Evolutionary conservation across 2,113 vertebrate genomes (phyloP).

Genomic region (Pterocles orientalis): DNA sequence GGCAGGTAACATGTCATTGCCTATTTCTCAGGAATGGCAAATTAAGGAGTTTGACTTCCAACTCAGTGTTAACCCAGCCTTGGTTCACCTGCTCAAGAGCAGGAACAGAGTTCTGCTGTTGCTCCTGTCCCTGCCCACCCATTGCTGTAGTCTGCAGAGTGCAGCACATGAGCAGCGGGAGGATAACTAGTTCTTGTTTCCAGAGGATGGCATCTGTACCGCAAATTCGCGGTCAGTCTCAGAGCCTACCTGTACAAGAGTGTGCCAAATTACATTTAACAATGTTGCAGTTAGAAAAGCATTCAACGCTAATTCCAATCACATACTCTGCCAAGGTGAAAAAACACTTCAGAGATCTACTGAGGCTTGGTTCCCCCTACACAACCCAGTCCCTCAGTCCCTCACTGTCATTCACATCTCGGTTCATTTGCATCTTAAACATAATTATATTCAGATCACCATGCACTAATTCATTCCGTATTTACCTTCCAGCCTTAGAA

Average conservation of each 20-base stretch:
- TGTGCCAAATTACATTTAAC: neutral
- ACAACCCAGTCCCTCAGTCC: neutral
- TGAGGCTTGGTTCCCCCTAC: neutral
- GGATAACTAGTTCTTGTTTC: neutral
- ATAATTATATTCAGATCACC: neutral
- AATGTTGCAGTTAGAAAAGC: neutral
- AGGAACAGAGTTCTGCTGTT: neutral
- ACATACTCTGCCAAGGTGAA: neutral
- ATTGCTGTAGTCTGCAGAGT: neutral
- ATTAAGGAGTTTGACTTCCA: neutral
- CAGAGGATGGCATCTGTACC: neutral
- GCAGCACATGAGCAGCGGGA: accelerated
- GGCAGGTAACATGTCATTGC: neutral
- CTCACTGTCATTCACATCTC: neutral
- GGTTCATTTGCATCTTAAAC: neutral
- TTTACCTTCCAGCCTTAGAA: neutral
- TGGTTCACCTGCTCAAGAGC: neutral
- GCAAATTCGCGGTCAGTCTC: neutral
- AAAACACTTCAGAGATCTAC: neutral
- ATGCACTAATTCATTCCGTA: neutral
- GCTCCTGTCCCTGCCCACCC: neutral
- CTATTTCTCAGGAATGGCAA: neutral
- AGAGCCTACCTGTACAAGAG: neutral
- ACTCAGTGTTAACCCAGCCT: neutral
- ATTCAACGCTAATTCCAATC: neutral